Conservation (phyloP, 2,113 vertebrate genomes). For the Oreocharis arfaki region DNA sequence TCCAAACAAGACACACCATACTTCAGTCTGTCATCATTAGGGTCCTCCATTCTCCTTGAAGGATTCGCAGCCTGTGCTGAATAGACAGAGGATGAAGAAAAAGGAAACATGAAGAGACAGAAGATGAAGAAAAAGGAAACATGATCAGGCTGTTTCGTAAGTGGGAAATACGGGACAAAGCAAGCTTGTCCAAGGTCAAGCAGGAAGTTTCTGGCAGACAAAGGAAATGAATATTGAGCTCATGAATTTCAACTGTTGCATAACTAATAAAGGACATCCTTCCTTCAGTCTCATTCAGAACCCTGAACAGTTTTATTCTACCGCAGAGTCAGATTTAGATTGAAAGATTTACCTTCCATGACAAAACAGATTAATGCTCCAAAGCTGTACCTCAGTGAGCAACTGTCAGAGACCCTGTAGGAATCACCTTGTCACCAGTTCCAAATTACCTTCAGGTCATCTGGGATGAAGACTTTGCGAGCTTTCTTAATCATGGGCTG, state of each 20-base stretch:
- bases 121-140: slow-evolving; percentile 9
- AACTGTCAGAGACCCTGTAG: background rate
- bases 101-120: slow-evolving; percentile 3
- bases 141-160: slow-evolving; percentile 19
- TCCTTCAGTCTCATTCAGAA: background rate
- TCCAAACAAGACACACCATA: background rate
- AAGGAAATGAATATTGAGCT: slow-evolving; percentile 54
- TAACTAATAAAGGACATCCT: slow-evolving; percentile 2
- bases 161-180: slow-evolving; percentile 34
- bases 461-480: slow-evolving; percentile 95
- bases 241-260: slow-evolving; percentile 7
- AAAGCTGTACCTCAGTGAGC: background rate
- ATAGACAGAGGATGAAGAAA: background rate
- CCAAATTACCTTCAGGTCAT: slow-evolving; percentile 95
- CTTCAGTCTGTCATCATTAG: background rate
- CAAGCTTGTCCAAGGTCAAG: slow-evolving; percentile 2
- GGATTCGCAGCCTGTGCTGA: background rate
- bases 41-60: background rate
- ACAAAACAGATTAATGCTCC: background rate
- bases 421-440: slow-evolving; percentile 64
- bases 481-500: slow-evolving; percentile 99
- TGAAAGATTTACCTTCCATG: background rate
- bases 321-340: background rate
- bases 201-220: slow-evolving; percentile 49
- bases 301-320: background rate